Conservation (phyloP, 2,113 vertebrate genomes). For the Phodopus roborovskii region DNA sequence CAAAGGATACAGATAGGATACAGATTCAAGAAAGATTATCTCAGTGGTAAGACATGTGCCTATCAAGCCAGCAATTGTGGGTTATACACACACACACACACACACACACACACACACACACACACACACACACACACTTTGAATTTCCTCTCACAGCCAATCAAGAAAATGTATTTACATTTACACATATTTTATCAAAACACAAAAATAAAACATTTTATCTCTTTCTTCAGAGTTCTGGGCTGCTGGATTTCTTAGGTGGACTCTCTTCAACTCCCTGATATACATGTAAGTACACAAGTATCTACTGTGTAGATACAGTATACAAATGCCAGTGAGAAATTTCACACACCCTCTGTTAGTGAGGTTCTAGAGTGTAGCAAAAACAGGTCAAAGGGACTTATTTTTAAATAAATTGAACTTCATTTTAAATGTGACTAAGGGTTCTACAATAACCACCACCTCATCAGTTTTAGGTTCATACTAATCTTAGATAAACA, state of each 20-base stretch:
- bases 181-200: neutral
- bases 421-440: slow-evolving; percentile 43
- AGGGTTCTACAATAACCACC: neutral
- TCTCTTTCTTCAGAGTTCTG: slow-evolving; percentile 15
- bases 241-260: neutral
- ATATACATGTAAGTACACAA: neutral
- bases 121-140: neutral
- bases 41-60: no score
- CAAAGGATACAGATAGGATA: neutral
- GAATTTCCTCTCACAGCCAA: neutral
- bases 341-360: neutral
- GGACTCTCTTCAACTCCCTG: neutral
- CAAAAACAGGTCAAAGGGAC: neutral
- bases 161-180: neutral
- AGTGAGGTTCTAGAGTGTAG: neutral
- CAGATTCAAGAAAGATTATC: neutral
- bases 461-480: neutral
- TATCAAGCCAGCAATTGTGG: neutral
- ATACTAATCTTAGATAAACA: neutral
- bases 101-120: neutral
- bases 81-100: neutral
- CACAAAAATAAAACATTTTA: slow-evolving; percentile 13
- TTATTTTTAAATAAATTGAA: slow-evolving; percentile 44
- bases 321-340: neutral
- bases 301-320: neutral